A percentile compares a stretch with the other conserved stretches of the same genome.
These are phyloP conservation scores for Choreutis nemorana DNA, from an alignment of 2,888 invertebrate genomes.

Conservation along the genomic window DNA sequence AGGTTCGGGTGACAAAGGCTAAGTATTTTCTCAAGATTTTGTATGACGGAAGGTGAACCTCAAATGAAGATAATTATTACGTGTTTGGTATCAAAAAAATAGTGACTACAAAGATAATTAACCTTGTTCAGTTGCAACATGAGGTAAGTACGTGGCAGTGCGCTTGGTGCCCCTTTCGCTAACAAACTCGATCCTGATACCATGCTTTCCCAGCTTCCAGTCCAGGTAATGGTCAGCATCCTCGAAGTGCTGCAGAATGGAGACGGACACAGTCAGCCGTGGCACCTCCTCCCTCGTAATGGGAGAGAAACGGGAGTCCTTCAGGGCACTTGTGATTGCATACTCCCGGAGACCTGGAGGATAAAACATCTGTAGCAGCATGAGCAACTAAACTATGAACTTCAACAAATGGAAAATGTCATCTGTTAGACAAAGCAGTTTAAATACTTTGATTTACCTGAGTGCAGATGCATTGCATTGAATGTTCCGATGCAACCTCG, in stretches of 20 bases:
- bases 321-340: slow-evolving; percentile 96
- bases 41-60: not conserved
- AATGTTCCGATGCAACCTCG: slow-evolving; percentile 99
- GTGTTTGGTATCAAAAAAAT: not conserved
- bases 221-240: slow-evolving; percentile 94
- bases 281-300: slow-evolving; percentile 94
- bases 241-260: slow-evolving; percentile 95
- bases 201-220: slow-evolving; percentile 97
- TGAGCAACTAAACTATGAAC: not conserved
- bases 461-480: slow-evolving; percentile 94
- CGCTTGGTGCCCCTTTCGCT: slow-evolving; percentile 93
- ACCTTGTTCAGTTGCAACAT: slow-evolving; percentile 99
- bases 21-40: not conserved
- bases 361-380: not conserved
- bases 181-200: slow-evolving; percentile 96
- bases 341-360: slow-evolving; percentile 90
- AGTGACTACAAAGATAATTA: slow-evolving; percentile 1
- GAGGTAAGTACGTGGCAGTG: slow-evolving; percentile 98
- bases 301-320: slow-evolving; percentile 96
- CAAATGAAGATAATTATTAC: no score
- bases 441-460: no score
- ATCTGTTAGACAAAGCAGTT: no score
- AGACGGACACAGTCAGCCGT: slow-evolving; percentile 92
- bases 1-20: not conserved
- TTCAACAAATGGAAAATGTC: no score